These are phyloP conservation scores for Gallinago paraguaiae DNA, from an alignment of 2,113 vertebrate species.

Conservation along the genomic window DNA sequence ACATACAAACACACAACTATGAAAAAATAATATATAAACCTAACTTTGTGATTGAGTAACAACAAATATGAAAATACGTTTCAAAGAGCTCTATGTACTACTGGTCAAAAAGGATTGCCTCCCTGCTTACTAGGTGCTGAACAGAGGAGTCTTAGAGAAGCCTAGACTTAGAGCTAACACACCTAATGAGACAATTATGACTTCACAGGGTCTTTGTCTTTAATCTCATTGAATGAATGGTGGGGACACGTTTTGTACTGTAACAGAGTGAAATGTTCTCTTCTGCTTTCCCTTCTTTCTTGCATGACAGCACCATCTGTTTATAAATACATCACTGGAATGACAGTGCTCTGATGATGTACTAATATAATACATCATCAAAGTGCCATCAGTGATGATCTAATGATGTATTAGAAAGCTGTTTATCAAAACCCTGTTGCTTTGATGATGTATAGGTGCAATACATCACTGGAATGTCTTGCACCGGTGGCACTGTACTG, in stretches of 20 bases:
- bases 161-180: neutral
- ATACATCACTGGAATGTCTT: constrained; percentile 63
- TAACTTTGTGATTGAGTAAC: neutral
- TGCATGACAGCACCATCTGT: constrained; percentile 64
- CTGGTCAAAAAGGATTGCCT: neutral
- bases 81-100: neutral
- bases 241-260: neutral
- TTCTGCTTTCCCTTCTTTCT: constrained; percentile 40
- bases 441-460: constrained; percentile 58
- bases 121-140: neutral
- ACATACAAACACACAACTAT: neutral
- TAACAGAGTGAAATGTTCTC: constrained; percentile 18
- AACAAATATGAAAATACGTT: accelerated
- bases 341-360: constrained; percentile 74
- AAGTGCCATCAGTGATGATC: constrained; percentile 73
- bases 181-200: neutral
- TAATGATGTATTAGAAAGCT: constrained; percentile 72
- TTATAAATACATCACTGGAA: constrained; percentile 69
- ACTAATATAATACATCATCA: constrained; percentile 74
- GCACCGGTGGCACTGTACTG: neutral
- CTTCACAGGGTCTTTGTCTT: neutral
- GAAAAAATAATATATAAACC: neutral
- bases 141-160: neutral
- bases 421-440: constrained; percentile 67
- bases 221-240: neutral